Percentiles rank a stretch among this genome's conserved stretches.
Evolutionary conservation across 2,113 vertebrate species (phyloP).

Genomic region (Thamnaconus septentrionalis): DNA sequence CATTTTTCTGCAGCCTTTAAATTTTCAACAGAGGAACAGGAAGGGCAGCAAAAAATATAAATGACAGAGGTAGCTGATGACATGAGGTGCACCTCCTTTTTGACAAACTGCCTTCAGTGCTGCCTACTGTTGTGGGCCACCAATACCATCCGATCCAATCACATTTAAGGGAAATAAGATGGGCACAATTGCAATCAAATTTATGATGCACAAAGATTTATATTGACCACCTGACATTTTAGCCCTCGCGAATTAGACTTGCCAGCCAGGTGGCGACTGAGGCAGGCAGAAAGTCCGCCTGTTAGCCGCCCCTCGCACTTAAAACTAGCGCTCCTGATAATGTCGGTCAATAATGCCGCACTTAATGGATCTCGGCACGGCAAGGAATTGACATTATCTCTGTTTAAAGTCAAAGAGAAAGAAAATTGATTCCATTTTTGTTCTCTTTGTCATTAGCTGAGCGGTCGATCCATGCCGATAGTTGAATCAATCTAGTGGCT

Average conservation of each 20-base stretch:
- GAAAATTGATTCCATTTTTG: slow-evolving; percentile 49
- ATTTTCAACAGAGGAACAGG: neutral
- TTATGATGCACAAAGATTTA: slow-evolving; percentile 18
- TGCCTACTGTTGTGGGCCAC: no score
- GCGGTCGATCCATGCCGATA: slow-evolving; percentile 43
- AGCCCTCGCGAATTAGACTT: no score
- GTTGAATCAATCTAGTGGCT: slow-evolving; percentile 43
- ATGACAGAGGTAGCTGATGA: slow-evolving; percentile 14
- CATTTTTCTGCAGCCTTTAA: slow-evolving; percentile 1
- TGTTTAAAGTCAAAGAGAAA: slow-evolving; percentile 53
- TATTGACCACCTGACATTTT: slow-evolving; percentile 9
- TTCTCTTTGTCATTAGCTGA: slow-evolving; percentile 46
- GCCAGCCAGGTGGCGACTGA: slow-evolving; percentile 11
- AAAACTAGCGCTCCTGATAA: slow-evolving; percentile 63
- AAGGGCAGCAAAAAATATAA: neutral
- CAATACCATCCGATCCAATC: no score
- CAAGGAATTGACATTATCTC: slow-evolving; percentile 63
- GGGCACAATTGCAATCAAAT: no score
- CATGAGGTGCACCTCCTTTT: no score
- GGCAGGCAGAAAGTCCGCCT: slow-evolving; percentile 9
- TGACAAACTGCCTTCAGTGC: no score
- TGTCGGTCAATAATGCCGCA: slow-evolving; percentile 73
- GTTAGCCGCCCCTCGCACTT: slow-evolving; percentile 59
- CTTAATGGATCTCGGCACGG: slow-evolving; percentile 70
- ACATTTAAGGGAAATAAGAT: no score